Conservation (phyloP, 2,113 vertebrate species). For the Neomonachus schauinslandi region DNA sequence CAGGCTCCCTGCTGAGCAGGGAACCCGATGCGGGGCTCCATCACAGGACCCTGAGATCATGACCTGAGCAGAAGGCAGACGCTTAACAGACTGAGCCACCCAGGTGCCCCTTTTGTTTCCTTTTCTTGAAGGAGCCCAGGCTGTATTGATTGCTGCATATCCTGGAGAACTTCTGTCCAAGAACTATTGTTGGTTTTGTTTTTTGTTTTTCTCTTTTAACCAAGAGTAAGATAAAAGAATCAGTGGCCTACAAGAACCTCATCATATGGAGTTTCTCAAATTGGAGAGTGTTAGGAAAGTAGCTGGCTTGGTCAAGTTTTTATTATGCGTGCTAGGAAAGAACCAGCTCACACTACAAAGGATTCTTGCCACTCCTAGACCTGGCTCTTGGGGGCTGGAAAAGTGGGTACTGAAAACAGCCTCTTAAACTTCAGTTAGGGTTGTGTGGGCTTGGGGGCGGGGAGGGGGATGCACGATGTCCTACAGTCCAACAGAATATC, state of each 20-base stretch:
- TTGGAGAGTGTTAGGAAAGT: conserved; percentile 36
- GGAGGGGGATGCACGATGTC: neutral
- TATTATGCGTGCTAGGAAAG: neutral
- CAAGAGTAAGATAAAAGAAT: conserved; percentile 26
- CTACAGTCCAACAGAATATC: neutral
- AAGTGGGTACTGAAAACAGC: conserved; percentile 9
- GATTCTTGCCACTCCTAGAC: neutral
- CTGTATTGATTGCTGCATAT: neutral
- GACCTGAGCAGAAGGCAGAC: too few relatives aligned
- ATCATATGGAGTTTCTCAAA: conserved; percentile 36
- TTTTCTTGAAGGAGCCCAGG: neutral
- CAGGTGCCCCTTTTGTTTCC: too few relatives aligned
- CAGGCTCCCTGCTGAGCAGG: too few relatives aligned
- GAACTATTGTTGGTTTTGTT: neutral
- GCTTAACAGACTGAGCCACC: too few relatives aligned
- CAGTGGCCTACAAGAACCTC: conserved; percentile 29
- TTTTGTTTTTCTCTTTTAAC: conserved; percentile 33
- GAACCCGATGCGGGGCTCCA: too few relatives aligned
- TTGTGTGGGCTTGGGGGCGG: neutral
- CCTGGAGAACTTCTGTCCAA: neutral
- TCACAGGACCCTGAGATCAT: too few relatives aligned
- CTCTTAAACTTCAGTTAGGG: neutral
- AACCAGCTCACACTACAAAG: neutral
- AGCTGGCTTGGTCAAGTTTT: conserved; percentile 52
- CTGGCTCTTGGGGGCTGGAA: neutral